Percentiles rank a stretch among this genome's conserved stretches.
These are phyloP conservation scores for Drosophila ezoana DNA, from an alignment of 2,888 invertebrate genomes.

Conservation along the genomic window DNA sequence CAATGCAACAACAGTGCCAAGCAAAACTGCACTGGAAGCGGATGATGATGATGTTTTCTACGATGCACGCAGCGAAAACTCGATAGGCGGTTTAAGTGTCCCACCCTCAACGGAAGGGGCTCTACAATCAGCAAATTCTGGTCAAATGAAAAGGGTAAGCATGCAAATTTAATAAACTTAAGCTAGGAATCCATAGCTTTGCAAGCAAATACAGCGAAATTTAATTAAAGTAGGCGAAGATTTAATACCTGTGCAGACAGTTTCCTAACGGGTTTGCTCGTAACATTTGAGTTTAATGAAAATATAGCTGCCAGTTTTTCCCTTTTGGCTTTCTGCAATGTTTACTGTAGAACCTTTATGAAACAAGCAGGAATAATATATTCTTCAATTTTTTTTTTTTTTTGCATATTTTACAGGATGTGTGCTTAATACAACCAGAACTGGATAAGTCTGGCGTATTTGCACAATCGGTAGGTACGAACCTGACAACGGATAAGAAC, in stretches of 20 bases:
- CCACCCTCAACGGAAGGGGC: slow-evolving; percentile 3
- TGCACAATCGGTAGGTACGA: slow-evolving; percentile 30
- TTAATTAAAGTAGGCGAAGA: too few species aligned
- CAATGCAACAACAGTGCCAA: slow-evolving; percentile 21
- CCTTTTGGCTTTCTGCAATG: too few species aligned
- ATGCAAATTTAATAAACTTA: slow-evolving; percentile 13
- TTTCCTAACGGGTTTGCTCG: too few species aligned
- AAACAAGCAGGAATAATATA: too few species aligned
- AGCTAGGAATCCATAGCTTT: not conserved
- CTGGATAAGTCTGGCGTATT: slow-evolving; percentile 22
- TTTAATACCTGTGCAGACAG: too few species aligned
- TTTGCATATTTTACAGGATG: slow-evolving; percentile 52
- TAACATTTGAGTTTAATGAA: too few species aligned
- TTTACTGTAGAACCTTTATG: too few species aligned
- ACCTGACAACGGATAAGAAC: slow-evolving; percentile 11
- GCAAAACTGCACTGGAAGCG: slow-evolving; percentile 43
- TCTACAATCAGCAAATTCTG: not conserved
- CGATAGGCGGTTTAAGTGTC: slow-evolving; percentile 42
- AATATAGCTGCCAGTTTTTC: too few species aligned
- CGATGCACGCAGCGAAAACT: slow-evolving; percentile 83
- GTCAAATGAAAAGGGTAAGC: slow-evolving; percentile 42
- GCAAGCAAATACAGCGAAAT: not conserved
- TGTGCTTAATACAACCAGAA: slow-evolving; percentile 13
- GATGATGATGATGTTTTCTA: slow-evolving; percentile 84
- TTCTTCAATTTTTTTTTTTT: slow-evolving; percentile 6